phyloP scores from a whole-genome alignment of 2,113 vertebrate species.

The Boleophthalmus pectinirostris region DNA sequence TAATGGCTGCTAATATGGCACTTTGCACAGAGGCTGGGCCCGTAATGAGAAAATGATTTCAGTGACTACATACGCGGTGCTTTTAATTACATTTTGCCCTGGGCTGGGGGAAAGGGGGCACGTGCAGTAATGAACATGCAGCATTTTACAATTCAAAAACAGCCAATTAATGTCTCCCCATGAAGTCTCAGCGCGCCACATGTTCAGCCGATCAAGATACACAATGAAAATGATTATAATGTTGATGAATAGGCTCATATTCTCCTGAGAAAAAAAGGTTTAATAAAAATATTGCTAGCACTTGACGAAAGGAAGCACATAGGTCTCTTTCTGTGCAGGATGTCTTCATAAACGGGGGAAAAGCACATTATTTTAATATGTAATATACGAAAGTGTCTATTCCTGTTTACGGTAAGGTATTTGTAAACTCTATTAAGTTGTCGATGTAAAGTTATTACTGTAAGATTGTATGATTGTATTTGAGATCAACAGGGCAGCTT shows the following conservation, averaged over 20 bases:
- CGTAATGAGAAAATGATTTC: conserved; percentile 76
- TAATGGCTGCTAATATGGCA: conserved; percentile 69
- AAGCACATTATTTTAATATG: conserved; percentile 81
- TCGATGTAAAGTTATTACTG: conserved; percentile 64
- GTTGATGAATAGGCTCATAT: conserved; percentile 17
- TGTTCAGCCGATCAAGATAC: conserved; percentile 19
- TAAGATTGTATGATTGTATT: conserved; percentile 74
- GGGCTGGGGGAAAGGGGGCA: conserved; percentile 63
- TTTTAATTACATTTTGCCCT: conserved; percentile 80
- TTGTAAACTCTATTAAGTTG: conserved; percentile 76
- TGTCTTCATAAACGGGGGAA: conserved; percentile 47
- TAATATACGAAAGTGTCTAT: conserved; percentile 79
- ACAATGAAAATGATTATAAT: conserved; percentile 8
- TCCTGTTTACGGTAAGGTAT: conserved; percentile 79
- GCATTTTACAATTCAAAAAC: conserved; percentile 45
- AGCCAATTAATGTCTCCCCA: conserved; percentile 17
- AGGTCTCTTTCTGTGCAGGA: conserved; percentile 38
- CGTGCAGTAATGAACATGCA: conserved; percentile 72
- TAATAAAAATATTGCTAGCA: conserved; percentile 49
- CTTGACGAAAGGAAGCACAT: conserved; percentile 56
- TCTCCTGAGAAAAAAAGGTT: conserved; percentile 49
- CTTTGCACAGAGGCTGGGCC: conserved; percentile 65
- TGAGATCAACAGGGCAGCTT: conserved; percentile 51
- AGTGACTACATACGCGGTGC: conserved; percentile 71
- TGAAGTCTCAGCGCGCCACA: conserved; percentile 6